phyloP scores from a whole-genome alignment of 1,140 invertebrate genomes.

The Drosophila sproati region DNA sequence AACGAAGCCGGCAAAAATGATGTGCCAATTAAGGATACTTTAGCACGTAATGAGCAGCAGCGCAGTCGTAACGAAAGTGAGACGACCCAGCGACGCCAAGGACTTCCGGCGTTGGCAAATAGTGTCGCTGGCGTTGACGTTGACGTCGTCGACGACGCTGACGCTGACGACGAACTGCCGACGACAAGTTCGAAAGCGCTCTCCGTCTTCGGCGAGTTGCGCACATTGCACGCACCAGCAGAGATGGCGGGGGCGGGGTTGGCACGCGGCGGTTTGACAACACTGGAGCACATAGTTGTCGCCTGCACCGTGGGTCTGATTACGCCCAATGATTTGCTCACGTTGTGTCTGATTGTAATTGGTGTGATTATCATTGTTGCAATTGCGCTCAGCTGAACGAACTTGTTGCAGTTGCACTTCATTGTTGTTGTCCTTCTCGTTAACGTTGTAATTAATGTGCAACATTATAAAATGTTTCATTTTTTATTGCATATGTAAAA shows the following conservation, averaged over 20 bases:
- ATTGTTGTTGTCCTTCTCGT: slow-evolving; percentile 42
- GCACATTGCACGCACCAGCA: slow-evolving; percentile 26
- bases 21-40: slow-evolving; percentile 52
- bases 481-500: slow-evolving; percentile 1
- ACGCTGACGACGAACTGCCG: slow-evolving; percentile 32
- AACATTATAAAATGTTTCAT: slow-evolving; percentile 3
- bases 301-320: slow-evolving; percentile 82
- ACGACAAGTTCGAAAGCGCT: slow-evolving; percentile 69
- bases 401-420: slow-evolving; percentile 3
- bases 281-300: slow-evolving; percentile 80
- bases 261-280: slow-evolving; percentile 63
- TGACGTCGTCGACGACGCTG: too few relatives aligned
- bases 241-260: slow-evolving; percentile 10
- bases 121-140: too few relatives aligned
- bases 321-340: slow-evolving; percentile 87
- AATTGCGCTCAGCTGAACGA: slow-evolving; percentile 84
- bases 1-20: slow-evolving; percentile 26
- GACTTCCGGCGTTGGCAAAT: slow-evolving; percentile 54
- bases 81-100: slow-evolving; percentile 29
- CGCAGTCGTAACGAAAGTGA: slow-evolving; percentile 33
- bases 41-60: slow-evolving; percentile 44
- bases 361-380: slow-evolving; percentile 89
- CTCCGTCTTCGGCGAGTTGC: slow-evolving; percentile 71
- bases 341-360: slow-evolving; percentile 88
- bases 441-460: slow-evolving; percentile 52